Evolutionary conservation across 2,113 vertebrate species (phyloP).

Genomic region (Oryzias curvinotus): DNA sequence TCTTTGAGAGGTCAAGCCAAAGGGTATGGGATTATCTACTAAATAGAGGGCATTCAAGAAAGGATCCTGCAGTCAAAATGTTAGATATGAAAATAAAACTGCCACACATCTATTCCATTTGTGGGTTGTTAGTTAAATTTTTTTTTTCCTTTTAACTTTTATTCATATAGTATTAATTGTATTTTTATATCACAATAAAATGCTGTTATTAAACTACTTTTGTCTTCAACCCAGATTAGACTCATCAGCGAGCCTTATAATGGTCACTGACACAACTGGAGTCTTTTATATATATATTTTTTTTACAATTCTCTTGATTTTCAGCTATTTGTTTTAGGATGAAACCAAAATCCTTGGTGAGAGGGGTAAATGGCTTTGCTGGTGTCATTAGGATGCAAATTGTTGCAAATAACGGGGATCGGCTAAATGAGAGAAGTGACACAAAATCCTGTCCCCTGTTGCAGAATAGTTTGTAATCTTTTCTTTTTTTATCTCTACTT

Average conservation of each 20-base stretch:
- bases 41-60: constrained; percentile 53
- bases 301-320: constrained; percentile 26
- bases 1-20: constrained; percentile 58
- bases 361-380: constrained; percentile 48
- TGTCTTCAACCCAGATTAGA: no score
- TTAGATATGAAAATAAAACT: constrained; percentile 50
- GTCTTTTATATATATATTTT: constrained; percentile 22
- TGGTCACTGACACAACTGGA: constrained; percentile 38
- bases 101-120: constrained; percentile 29
- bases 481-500: no score
- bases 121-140: constrained; percentile 38
- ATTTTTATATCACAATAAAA: background rate
- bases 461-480: constrained; percentile 37
- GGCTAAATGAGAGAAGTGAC: constrained; percentile 31
- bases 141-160: constrained; percentile 27
- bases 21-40: constrained; percentile 56
- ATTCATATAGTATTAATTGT: constrained; percentile 21
- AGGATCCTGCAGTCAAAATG: constrained; percentile 47
- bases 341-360: constrained; percentile 40
- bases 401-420: constrained; percentile 33
- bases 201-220: no score
- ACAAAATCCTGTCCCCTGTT: constrained; percentile 52
- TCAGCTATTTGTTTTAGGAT: constrained; percentile 24
- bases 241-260: constrained; percentile 9
- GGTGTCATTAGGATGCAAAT: constrained; percentile 48